These are phyloP conservation scores for Didymodactylos carnosus DNA, from an alignment of 2,888 invertebrate genomes.

Conservation along the genomic window DNA sequence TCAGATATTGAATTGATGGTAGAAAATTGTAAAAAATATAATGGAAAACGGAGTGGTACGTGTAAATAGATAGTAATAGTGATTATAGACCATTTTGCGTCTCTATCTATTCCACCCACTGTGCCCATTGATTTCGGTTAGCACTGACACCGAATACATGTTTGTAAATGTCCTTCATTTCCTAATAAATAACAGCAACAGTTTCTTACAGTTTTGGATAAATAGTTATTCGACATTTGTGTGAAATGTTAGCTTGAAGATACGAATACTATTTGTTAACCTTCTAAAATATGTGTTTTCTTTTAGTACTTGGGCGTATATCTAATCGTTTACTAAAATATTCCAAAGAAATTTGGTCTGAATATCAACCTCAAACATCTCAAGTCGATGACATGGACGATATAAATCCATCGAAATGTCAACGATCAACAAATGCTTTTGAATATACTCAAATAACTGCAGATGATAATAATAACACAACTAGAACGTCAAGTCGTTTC, in stretches of 20 bases:
- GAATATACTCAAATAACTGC: neutral
- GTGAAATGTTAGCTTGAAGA: no score
- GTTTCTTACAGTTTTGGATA: no score
- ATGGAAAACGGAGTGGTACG: slow-evolving; percentile 11
- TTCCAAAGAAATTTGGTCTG: neutral
- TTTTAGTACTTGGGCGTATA: neutral
- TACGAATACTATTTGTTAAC: neutral
- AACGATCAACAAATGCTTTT: neutral
- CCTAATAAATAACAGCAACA: no score
- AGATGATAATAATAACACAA: neutral
- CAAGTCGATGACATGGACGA: neutral
- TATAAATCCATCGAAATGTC: no score
- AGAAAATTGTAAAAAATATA: slow-evolving; percentile 11
- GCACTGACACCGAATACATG: no score
- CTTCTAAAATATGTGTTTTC: neutral
- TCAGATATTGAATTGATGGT: slow-evolving; percentile 9
- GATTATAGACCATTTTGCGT: no score
- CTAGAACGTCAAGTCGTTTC: no score
- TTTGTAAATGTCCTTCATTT: no score
- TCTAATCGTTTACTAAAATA: neutral
- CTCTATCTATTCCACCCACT: no score
- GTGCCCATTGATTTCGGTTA: no score
- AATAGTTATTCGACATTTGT: no score
- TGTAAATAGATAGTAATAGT: no score
- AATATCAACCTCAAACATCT: neutral